Percentiles rank a stretch among this genome's conserved stretches.
Evolutionary conservation across 2,797 vertebrate species (phyloP).

Genomic region (Phoebastria nigripes): DNA sequence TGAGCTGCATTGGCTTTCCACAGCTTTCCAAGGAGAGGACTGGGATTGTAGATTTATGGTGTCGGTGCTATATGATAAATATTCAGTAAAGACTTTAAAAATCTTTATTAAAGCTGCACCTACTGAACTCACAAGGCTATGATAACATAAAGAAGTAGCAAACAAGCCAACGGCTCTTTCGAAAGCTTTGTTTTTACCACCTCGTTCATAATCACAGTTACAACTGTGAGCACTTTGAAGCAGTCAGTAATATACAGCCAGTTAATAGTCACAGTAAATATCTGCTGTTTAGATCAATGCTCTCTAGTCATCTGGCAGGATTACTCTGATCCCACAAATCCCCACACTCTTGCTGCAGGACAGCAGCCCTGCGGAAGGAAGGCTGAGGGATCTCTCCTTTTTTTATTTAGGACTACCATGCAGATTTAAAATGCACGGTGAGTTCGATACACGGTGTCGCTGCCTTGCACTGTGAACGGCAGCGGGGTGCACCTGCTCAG

Average conservation of each 20-base stretch:
- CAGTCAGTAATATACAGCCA: background rate
- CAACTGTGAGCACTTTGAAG: background rate
- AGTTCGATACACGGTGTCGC: rapidly evolving
- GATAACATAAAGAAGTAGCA: background rate
- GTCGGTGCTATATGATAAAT: background rate
- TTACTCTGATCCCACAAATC: background rate
- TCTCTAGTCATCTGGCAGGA: background rate
- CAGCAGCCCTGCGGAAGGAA: background rate
- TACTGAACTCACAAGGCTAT: background rate
- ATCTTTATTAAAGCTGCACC: background rate
- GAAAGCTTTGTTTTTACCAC: background rate
- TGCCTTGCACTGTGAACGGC: background rate
- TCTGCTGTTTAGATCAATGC: background rate
- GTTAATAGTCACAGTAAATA: background rate
- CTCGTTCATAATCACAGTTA: background rate
- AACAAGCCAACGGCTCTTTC: background rate
- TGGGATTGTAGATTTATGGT: background rate
- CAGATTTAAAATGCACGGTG: rapidly evolving
- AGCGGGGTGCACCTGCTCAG: background rate
- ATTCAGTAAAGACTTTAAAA: background rate
- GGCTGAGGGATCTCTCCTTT: background rate
- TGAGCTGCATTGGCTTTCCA: background rate
- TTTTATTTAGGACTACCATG: background rate
- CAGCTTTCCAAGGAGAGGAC: background rate
- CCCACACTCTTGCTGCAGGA: background rate